Evolutionary conservation across 2,797 vertebrate species (phyloP).

Genomic region (Craterocephalus amniculus): DNA sequence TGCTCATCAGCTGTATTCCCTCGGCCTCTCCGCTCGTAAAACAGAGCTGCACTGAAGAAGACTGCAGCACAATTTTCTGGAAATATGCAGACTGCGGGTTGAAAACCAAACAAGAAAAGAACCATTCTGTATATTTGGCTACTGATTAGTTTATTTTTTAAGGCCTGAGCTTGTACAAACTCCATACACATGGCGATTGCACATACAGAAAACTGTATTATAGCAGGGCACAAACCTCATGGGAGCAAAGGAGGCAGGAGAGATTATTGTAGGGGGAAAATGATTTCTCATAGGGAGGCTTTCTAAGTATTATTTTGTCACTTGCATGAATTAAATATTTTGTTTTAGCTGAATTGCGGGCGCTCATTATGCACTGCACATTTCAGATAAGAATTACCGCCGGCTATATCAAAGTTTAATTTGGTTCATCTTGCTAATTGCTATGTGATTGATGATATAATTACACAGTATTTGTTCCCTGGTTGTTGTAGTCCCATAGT

Average conservation of each 20-base stretch:
- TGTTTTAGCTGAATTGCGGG: constrained; percentile 56
- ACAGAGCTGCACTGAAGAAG: background rate
- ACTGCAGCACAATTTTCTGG: background rate
- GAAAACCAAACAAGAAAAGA: background rate
- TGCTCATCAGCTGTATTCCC: constrained; percentile 11
- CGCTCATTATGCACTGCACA: constrained; percentile 60
- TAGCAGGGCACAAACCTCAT: constrained; percentile 32
- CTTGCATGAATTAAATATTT: constrained; percentile 75
- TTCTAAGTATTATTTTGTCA: constrained; percentile 66
- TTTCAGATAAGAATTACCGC: constrained; percentile 65
- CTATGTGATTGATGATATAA: constrained; percentile 71
- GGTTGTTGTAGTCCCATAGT: constrained; percentile 37
- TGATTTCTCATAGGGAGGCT: constrained; percentile 45
- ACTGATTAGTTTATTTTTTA: constrained; percentile 6
- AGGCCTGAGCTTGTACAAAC: too few relatives aligned
- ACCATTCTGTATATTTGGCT: background rate
- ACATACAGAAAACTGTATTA: constrained; percentile 21
- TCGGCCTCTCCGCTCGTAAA: constrained; percentile 30
- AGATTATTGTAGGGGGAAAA: constrained; percentile 22
- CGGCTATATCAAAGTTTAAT: constrained; percentile 74
- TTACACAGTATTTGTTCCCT: constrained; percentile 65
- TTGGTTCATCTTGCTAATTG: constrained; percentile 70
- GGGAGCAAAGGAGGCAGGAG: constrained; percentile 13
- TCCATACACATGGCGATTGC: background rate
- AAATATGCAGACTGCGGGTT: background rate